phyloP scores from a whole-genome alignment of 2,888 invertebrate genomes.

The Trissolcus japonicus region DNA sequence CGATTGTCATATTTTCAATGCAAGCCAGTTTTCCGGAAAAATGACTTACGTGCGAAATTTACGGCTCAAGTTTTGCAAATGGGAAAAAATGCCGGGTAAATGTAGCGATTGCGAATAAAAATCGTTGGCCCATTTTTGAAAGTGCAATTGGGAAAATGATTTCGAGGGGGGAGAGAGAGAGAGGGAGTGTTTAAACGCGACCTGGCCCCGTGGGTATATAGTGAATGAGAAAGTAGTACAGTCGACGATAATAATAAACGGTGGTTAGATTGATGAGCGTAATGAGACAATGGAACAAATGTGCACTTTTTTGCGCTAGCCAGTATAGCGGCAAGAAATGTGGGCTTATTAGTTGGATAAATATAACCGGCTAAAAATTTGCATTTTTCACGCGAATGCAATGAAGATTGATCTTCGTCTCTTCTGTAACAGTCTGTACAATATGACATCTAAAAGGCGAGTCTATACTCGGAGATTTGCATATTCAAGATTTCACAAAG shows the following conservation, averaged over 20 bases:
- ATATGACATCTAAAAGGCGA: background rate
- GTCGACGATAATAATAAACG: slow-evolving; percentile 32
- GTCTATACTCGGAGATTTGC: background rate
- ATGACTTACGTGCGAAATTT: too few relatives aligned
- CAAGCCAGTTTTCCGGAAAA: too few relatives aligned
- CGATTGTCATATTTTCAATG: too few relatives aligned
- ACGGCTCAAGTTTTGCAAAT: too few relatives aligned
- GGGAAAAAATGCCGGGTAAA: too few relatives aligned
- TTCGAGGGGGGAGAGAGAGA: background rate
- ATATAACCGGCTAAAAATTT: slow-evolving; percentile 20
- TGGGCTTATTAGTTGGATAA: slow-evolving; percentile 25
- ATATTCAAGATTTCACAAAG: background rate
- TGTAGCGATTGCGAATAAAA: too few relatives aligned
- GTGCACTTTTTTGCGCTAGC: slow-evolving; percentile 29
- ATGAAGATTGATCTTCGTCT: slow-evolving; percentile 29
- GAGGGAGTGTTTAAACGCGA: slow-evolving; percentile 17
- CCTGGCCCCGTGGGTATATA: slow-evolving; percentile 22
- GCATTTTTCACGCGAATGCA: slow-evolving; percentile 22
- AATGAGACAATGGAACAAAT: slow-evolving; percentile 40
- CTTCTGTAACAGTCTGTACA: slow-evolving; percentile 5
- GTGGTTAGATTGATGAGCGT: slow-evolving; percentile 39
- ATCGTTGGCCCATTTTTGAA: too few relatives aligned
- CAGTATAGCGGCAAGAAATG: slow-evolving; percentile 33
- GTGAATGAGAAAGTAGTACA: slow-evolving; percentile 23
- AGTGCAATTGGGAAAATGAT: background rate